A percentile compares a stretch with the other conserved stretches of the same genome.
Evolutionary conservation across 1,140 invertebrate genomes (phyloP).

Genomic region (Charaxes varanes): DNA sequence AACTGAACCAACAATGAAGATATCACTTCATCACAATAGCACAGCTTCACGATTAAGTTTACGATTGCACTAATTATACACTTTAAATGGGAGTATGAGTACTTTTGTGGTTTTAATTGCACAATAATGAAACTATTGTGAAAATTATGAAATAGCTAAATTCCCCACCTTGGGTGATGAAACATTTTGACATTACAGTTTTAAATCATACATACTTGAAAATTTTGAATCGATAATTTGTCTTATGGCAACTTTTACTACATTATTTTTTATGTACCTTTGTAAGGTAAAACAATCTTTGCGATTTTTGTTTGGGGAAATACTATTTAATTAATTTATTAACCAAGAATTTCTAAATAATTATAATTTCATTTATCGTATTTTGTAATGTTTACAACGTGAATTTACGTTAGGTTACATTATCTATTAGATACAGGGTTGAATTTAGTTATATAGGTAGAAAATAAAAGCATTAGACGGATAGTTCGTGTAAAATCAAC

Average conservation of each 20-base stretch:
- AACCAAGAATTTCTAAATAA: no score
- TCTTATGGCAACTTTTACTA: neutral
- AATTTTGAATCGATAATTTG: constrained; percentile 14
- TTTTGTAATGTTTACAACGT: no score
- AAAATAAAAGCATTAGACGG: no score
- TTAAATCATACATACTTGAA: constrained; percentile 15
- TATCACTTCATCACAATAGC: constrained; percentile 7
- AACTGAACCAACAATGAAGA: constrained; percentile 39
- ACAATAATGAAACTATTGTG: constrained; percentile 24
- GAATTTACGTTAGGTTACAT: no score
- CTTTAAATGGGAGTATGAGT: neutral
- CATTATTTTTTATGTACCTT: no score
- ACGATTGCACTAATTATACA: neutral
- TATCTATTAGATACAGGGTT: no score
- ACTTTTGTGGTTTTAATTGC: neutral
- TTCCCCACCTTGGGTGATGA: constrained; percentile 31
- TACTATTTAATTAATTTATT: no score
- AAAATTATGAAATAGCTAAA: constrained; percentile 34
- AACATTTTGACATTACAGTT: constrained; percentile 52
- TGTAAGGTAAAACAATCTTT: no score
- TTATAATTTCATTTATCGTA: no score
- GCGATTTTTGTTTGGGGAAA: no score
- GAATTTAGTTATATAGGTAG: no score
- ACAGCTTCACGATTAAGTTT: neutral
- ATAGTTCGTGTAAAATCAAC: no score